Evolutionary conservation across 2,888 invertebrate species (phyloP), one percentile per base, ranked within the genome.

Genomic region (Xestia ashworthii): DNA sequence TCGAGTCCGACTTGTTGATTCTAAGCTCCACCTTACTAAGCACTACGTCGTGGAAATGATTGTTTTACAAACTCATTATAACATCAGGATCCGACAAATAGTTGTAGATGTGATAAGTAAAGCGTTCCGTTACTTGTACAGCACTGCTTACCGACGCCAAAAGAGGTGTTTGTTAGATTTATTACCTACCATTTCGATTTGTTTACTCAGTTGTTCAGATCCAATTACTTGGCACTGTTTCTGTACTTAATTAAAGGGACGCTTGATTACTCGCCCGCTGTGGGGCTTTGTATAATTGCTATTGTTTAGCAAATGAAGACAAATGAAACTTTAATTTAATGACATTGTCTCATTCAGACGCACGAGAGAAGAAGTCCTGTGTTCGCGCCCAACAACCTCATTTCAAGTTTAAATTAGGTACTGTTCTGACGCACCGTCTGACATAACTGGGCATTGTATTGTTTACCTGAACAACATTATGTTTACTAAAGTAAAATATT

Each of bases 221-320:
- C 96, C 96, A 96, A 96, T 96, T 96, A 96, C 96, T 96, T 96
- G 96, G 95, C 95, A 96, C 96, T 96, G 96, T 96, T 96, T 96
- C 96, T 96, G 96, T 96, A 96, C 96, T 96, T 96, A 96, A 96
- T 96, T 96, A 96, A 96, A 96, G 96, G 96, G 96, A 96, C 96
- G 96, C 94, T 96, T 96, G 96, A 96, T 96, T 96, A 96, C 96
- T 95, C 95, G 95, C 95, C 96, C 95, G 96, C 96, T 95, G 95
- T 93, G 96, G 96, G 95, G 95, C 96, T 96, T 95, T 96, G 96
- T 96, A 96, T 96, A 96, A 96, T 96, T 96, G 96, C 96, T 96
- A 96, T 96, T 96, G 96, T 96, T 96, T 96, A 96, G 96, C 96
- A 96, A 96, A 96, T 96, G 96, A 96, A 96, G 96, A 96, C 96